These are phyloP conservation scores for Ips typographus DNA, from an alignment of 1,140 invertebrate species.

Conservation along the genomic window DNA sequence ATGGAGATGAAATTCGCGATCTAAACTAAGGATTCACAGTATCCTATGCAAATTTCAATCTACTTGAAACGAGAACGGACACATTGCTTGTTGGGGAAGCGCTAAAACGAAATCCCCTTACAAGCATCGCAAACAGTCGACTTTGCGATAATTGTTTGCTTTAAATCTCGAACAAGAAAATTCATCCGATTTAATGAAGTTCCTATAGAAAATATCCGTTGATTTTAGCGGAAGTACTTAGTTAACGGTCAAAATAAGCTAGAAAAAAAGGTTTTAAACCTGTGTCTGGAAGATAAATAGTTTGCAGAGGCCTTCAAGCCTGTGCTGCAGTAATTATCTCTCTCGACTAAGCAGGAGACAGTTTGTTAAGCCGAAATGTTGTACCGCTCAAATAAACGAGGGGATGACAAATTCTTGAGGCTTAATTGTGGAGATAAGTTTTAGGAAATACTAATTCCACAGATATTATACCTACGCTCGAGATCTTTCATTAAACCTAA, in stretches of 20 bases:
- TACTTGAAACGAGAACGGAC: conserved; percentile 1
- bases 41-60: conserved; percentile 1
- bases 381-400: conserved; percentile 29
- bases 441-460: conserved; percentile 18
- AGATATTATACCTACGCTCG: conserved; percentile 12
- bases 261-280: background rate
- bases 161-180: too few species aligned
- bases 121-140: background rate
- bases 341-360: conserved; percentile 11
- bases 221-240: background rate
- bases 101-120: background rate
- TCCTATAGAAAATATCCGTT: background rate
- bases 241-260: background rate
- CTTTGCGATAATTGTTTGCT: background rate
- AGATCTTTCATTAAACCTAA: background rate
- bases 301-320: background rate
- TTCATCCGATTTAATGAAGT: background rate
- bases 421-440: conserved; percentile 28
- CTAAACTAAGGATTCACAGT: background rate
- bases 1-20: background rate
- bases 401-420: conserved; percentile 29
- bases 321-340: conserved; percentile 14
- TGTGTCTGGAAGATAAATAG: conserved; percentile 6
- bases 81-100: background rate
- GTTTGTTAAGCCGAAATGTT: conserved; percentile 32